A percentile compares a stretch with the other conserved stretches of the same genome.
These are phyloP conservation scores for Apodemus agrarius DNA, from an alignment of 2,797 vertebrate genomes.

Conservation along the genomic window DNA sequence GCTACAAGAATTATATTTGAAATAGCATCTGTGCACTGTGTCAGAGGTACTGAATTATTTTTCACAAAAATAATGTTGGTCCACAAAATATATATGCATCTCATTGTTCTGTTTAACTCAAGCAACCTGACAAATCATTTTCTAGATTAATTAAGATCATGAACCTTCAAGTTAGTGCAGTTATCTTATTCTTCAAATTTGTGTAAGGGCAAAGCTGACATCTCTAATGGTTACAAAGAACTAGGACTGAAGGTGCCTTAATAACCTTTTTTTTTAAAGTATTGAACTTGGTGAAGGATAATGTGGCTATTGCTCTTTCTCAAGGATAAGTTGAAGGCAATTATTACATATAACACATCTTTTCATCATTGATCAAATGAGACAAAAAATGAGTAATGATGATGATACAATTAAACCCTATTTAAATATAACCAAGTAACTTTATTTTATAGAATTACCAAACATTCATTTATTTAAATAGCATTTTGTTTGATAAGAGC, in stretches of 20 bases:
- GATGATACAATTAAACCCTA: neutral
- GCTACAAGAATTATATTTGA: slow-evolving; percentile 40
- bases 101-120: slow-evolving; percentile 58
- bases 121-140: slow-evolving; percentile 69
- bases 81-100: slow-evolving; percentile 38
- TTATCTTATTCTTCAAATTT: slow-evolving; percentile 72
- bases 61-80: slow-evolving; percentile 64
- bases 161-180: slow-evolving; percentile 57
- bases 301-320: slow-evolving; percentile 28
- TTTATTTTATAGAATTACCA: neutral
- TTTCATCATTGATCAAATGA: neutral
- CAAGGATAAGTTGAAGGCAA: slow-evolving; percentile 50
- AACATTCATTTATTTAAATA: neutral
- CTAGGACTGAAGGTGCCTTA: neutral
- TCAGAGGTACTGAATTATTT: slow-evolving; percentile 19
- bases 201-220: neutral
- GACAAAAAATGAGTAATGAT: neutral
- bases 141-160: slow-evolving; percentile 67
- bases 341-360: neutral
- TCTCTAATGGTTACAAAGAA: slow-evolving; percentile 51
- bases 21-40: slow-evolving; percentile 14
- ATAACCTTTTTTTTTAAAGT: neutral
- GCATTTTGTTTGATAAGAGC: neutral
- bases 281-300: neutral
- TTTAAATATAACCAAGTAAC: neutral